Conservation (phyloP, 2,797 vertebrate genomes). For the Anolis apletophallus region DNA sequence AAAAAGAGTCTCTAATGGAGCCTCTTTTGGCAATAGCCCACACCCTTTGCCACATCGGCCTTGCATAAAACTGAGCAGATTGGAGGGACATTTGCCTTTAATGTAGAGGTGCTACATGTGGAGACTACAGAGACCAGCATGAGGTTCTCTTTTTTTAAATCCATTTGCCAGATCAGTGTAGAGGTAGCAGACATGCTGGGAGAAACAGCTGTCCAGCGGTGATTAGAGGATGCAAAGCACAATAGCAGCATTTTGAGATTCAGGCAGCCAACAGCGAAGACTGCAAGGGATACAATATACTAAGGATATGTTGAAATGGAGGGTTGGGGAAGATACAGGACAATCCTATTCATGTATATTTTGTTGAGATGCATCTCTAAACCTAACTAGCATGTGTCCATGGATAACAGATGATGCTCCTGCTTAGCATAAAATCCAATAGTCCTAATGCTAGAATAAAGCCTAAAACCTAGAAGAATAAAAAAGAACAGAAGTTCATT, state of each 20-base stretch:
- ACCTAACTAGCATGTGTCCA: neutral
- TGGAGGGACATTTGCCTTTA: constrained; percentile 12
- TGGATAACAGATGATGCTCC: neutral
- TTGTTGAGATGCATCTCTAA: neutral
- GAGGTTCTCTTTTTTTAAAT: constrained; percentile 7
- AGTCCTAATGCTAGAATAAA: neutral
- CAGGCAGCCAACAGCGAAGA: neutral
- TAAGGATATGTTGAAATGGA: neutral
- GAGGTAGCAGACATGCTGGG: neutral
- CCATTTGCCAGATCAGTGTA: neutral
- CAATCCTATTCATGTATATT: neutral
- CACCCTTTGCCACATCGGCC: neutral
- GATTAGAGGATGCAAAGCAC: neutral
- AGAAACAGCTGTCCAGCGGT: neutral
- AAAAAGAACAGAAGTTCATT: neutral
- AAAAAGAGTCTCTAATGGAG: neutral
- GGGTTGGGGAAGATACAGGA: neutral
- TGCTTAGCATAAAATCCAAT: neutral
- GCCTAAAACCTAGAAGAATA: neutral
- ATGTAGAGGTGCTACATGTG: neutral
- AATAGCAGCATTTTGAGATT: constrained; percentile 9
- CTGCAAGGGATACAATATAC: neutral
- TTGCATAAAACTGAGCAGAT: constrained; percentile 28
- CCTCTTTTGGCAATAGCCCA: constrained; percentile 7
- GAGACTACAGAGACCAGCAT: constrained; percentile 1